Evolutionary conservation across 2,797 vertebrate species (phyloP), one percentile per base, ranked within the genome.

Genomic region (Amblyraja radiata): DNA sequence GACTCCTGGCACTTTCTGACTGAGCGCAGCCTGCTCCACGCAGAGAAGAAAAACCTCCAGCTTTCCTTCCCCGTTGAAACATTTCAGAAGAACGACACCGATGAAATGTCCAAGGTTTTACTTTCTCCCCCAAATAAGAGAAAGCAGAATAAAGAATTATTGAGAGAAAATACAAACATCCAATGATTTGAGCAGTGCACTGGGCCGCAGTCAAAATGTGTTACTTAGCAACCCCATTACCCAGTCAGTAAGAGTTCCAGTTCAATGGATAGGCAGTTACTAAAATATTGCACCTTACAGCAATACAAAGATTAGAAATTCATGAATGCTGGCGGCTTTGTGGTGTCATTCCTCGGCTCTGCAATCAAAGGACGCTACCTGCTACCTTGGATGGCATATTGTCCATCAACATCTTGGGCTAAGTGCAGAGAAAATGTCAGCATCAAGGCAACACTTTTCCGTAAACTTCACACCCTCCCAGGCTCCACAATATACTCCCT

Each of bases 271-370:
- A 32, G 16, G 2, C 84, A 63, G 63, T 68, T 88, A 68, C 61
- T 36, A 68, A 88, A 88, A 68, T 88, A 88, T 68, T 88, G 39
- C 84, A 88, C 61, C 84, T 88, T 88, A n/a, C 84, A 68, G 84
- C 84, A 68, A 36, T 88, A 88, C 61, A 88, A 36, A 68, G 84
- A 88, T 88, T 68, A 68, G 84, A 68, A 88, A 88, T 88, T 88
- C 61, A n/a, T 32, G 84, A 32, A 36, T 18, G n/a, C 84, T 88
- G 84, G 18, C 84, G 18, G 0, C n/a, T n/a, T 25, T n/a, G 1
- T n/a, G n/a, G 61, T 74, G 71, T 32, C 63, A 36, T 65, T 65
- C 84, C 61, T 86, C 3, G 0, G 21, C 54, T 28, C n/a, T n/a
- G 18, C 7, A 88, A 65, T 8, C 61, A 1, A 11, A 25, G 23